These are phyloP conservation scores for Gerosis bhagava DNA, from an alignment of 2,888 invertebrate species.

Conservation along the genomic window DNA sequence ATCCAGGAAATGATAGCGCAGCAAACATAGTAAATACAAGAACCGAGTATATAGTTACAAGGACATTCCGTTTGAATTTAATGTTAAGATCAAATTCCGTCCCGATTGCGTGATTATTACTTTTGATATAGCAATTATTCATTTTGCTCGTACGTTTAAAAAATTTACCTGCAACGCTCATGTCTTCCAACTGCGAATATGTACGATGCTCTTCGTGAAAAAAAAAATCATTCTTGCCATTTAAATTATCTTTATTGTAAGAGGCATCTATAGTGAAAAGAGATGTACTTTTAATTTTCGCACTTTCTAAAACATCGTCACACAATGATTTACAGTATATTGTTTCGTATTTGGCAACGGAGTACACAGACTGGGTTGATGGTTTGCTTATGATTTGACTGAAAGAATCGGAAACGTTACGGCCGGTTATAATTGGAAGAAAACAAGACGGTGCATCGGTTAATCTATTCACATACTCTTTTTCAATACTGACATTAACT, in stretches of 20 bases:
- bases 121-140: no score
- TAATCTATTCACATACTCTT: slow-evolving; percentile 41
- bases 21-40: slow-evolving; percentile 69
- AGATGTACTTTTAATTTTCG: slow-evolving; percentile 32
- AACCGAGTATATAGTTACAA: slow-evolving; percentile 70
- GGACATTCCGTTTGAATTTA: slow-evolving; percentile 66
- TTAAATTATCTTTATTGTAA: no score
- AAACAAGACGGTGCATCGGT: slow-evolving; percentile 52
- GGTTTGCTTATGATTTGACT: slow-evolving; percentile 44
- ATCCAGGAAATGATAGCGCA: slow-evolving; percentile 65
- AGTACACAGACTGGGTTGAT: slow-evolving; percentile 47
- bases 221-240: no score
- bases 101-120: background rate
- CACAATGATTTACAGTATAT: slow-evolving; percentile 36
- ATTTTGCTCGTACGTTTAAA: no score
- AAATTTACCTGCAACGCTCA: no score
- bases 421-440: slow-evolving; percentile 40
- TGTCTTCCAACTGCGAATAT: no score
- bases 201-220: no score
- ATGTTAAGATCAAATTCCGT: slow-evolving; percentile 44
- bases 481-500: slow-evolving; percentile 46
- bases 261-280: no score
- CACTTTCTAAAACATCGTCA: slow-evolving; percentile 38
- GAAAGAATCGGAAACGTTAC: slow-evolving; percentile 44
- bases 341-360: slow-evolving; percentile 41